Evolutionary conservation across 2,888 invertebrate species (phyloP).

Genomic region (Monopis laevigella): DNA sequence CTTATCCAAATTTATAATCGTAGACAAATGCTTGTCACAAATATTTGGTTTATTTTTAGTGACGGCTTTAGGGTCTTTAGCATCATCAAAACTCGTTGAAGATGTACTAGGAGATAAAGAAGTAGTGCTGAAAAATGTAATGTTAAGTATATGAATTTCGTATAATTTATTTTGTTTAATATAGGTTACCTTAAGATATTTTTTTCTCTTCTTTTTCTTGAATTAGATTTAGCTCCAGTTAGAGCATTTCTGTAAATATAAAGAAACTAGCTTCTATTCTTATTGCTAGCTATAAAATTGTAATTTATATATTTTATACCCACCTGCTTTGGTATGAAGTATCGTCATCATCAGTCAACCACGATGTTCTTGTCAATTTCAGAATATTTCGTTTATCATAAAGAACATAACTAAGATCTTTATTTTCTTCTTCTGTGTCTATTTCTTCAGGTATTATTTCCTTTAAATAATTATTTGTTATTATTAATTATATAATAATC

Average conservation of each 20-base stretch:
- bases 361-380: slow-evolving; percentile 51
- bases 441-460: too few relatives aligned
- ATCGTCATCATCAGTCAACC: slow-evolving; percentile 42
- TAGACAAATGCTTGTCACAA: slow-evolving; percentile 28
- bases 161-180: not conserved
- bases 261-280: not conserved
- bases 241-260: slow-evolving; percentile 44
- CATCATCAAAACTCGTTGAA: too few relatives aligned
- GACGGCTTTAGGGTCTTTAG: too few relatives aligned
- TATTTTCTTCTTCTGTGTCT: not conserved
- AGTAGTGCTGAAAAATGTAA: slow-evolving; percentile 33
- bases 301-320: slow-evolving; percentile 16
- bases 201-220: slow-evolving; percentile 21
- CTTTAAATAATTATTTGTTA: too few relatives aligned
- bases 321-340: slow-evolving; percentile 45
- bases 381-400: slow-evolving; percentile 35
- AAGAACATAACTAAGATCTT: not conserved
- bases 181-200: not conserved
- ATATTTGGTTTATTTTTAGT: slow-evolving; percentile 3
- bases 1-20: slow-evolving; percentile 47
- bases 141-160: not conserved
- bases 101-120: slow-evolving; percentile 31
- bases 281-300: not conserved
- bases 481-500: not conserved
- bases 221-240: slow-evolving; percentile 42